Percentiles rank a stretch among this genome's conserved stretches.
phyloP scores from a whole-genome alignment of 2,888 invertebrate genomes.

The Caenorhabditis angaria region DNA sequence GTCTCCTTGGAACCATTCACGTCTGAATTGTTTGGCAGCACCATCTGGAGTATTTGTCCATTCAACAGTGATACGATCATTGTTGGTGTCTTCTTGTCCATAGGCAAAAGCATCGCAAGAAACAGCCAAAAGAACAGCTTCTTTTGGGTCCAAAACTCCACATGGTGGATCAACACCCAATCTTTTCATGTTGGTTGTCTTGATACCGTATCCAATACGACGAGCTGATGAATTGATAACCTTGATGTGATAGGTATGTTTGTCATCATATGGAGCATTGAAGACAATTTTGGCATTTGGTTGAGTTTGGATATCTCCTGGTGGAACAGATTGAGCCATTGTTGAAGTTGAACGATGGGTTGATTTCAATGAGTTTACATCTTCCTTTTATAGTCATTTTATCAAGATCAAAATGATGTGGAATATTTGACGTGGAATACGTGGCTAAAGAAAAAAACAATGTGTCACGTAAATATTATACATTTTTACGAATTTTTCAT shows the following conservation, averaged over 20 bases:
- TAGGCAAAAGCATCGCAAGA: conserved; percentile 49
- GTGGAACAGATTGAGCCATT: conserved; percentile 56
- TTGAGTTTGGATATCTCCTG: conserved; percentile 56
- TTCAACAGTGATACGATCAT: conserved; percentile 63
- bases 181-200: conserved; percentile 54
- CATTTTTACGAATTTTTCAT: too few relatives aligned
- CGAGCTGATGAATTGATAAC: conserved; percentile 47
- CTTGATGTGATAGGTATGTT: conserved; percentile 64
- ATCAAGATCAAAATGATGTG: too few relatives aligned
- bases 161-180: conserved; percentile 48
- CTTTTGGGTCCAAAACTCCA: conserved; percentile 53
- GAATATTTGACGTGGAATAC: too few relatives aligned
- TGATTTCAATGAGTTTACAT: too few relatives aligned
- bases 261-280: conserved; percentile 62
- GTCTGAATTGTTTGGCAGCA: conserved; percentile 51
- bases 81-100: conserved; percentile 56
- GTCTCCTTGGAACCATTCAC: conserved; percentile 60
- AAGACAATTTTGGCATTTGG: conserved; percentile 58
- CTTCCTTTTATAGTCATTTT: too few relatives aligned
- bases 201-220: conserved; percentile 52
- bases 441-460: too few relatives aligned
- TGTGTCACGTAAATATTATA: too few relatives aligned
- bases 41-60: conserved; percentile 61
- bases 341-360: too few relatives aligned
- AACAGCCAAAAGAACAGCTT: conserved; percentile 42